Base-by-base conservation (phyloP, 2,888 invertebrate genomes). In the Aspidiotus rigidus region DNA sequence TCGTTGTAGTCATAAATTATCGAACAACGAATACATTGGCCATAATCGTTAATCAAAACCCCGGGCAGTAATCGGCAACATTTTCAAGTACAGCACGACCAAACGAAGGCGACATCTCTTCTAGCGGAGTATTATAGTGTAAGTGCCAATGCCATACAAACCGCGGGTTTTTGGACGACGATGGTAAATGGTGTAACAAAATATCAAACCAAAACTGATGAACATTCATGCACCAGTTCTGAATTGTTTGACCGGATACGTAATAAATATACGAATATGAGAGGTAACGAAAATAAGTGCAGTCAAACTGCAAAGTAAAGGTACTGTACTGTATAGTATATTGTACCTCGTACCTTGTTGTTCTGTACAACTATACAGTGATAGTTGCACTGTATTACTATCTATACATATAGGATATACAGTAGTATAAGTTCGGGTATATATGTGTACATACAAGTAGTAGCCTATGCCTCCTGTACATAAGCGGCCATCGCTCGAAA, bases 191-290 rank as follows among this genome's bases (percentile, higher is more conserved):
- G 28, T 28, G 28, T 57, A 57, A 57, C 17, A 57, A 16, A 53
- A 49, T 49, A 49, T 49, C 49, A 49, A 53, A 57, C 57, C 57
- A 57, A 15, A 57, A 57, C 57, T 16, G 57, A 57, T 57, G 57
- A n/a, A 57, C 57, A 57, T 57, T 57, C 57, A 57, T 57, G 57
- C 57, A 57, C 57, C 57, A 57, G 11, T 16, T 57, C 17, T 57
- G 57, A 57, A 57, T 57, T 57, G 16, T 16, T 49, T 28, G 28
- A 28, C 28, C 28, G 28, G 28, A 28, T 28, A 28, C 28, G 28
- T 28, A 28, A 28, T 53, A 49, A 49, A n/a, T 49, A n/a, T 49
- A 28, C 28, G 28, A 28, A 28, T 28, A 28, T 28, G 28, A 28
- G 28, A 28, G 28, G 28, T 28, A 28, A 53, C 13, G 13, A 16